Evolutionary conservation across 2,888 invertebrate species (phyloP).

Genomic region (Zaprionus lineosus): DNA sequence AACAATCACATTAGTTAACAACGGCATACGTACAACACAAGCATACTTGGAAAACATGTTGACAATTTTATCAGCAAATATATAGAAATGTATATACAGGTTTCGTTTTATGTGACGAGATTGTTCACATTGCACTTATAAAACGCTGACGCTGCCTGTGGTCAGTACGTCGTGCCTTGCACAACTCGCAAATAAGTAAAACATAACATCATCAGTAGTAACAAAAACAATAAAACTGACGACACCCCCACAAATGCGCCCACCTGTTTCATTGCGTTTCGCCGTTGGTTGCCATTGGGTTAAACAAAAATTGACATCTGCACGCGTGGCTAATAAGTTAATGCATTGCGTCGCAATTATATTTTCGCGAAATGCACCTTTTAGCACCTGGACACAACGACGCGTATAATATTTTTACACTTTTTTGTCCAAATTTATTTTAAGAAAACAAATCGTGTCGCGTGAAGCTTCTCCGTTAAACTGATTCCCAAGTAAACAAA

Average conservation of each 20-base stretch:
- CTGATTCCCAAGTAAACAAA: constrained; percentile 53
- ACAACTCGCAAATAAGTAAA: constrained; percentile 38
- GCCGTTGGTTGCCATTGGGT: constrained; percentile 15
- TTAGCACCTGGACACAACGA: constrained; percentile 24
- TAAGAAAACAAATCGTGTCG: constrained; percentile 23
- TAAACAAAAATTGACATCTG: constrained; percentile 32
- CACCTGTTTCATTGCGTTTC: constrained; percentile 56
- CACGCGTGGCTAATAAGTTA: constrained; percentile 52
- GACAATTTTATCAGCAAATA: constrained; percentile 58
- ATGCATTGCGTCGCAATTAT: constrained; percentile 51
- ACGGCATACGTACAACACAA: constrained; percentile 9
- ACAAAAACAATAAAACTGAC: constrained; percentile 14
- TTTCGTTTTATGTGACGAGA: constrained; percentile 16
- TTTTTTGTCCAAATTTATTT: constrained; percentile 1
- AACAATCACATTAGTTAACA: constrained; percentile 16
- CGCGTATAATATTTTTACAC: constrained; percentile 27
- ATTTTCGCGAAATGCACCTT: constrained; percentile 42
- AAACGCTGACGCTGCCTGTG: constrained; percentile 15
- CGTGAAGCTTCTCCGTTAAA: constrained; percentile 43
- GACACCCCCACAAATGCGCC: constrained; percentile 52
- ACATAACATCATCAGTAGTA: constrained; percentile 48
- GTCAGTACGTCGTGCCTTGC: constrained; percentile 28
- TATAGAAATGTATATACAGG: background rate
- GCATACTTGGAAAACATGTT: constrained; percentile 36
- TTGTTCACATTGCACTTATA: constrained; percentile 28